Conservation (phyloP, 2,888 invertebrate genomes). For the Melipona bicolor region DNA sequence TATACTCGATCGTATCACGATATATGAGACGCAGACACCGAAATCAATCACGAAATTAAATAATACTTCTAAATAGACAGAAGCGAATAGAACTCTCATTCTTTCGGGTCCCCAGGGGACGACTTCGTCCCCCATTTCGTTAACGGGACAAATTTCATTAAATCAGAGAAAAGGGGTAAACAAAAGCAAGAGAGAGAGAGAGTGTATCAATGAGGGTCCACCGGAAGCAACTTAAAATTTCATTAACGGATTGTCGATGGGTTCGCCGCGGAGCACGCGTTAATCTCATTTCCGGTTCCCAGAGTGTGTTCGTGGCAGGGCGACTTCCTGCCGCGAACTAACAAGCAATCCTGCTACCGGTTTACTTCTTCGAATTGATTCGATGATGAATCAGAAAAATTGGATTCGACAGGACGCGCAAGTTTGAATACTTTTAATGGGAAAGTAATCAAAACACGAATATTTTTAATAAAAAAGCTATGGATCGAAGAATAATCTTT, state of each 20-base stretch:
- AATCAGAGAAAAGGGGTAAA: neutral
- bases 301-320: constrained; percentile 23
- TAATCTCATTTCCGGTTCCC: constrained; percentile 57
- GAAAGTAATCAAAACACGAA: too few relatives aligned
- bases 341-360: neutral
- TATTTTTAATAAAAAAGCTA: too few relatives aligned
- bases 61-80: neutral
- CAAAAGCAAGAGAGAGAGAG: neutral
- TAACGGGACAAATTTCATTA: constrained; percentile 25
- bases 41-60: neutral
- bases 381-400: too few relatives aligned
- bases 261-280: constrained; percentile 25
- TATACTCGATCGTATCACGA: too few relatives aligned
- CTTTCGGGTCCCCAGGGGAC: neutral
- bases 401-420: too few relatives aligned
- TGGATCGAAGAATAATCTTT: too few relatives aligned
- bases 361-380: neutral
- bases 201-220: constrained; percentile 25
- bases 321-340: constrained; percentile 32
- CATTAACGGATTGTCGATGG: constrained; percentile 44
- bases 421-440: too few relatives aligned
- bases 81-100: too few relatives aligned
- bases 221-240: constrained; percentile 43
- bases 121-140: neutral
- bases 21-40: too few relatives aligned